Evolutionary conservation across 2,797 vertebrate genomes (phyloP).

Genomic region (Pogoniulus pusillus): DNA sequence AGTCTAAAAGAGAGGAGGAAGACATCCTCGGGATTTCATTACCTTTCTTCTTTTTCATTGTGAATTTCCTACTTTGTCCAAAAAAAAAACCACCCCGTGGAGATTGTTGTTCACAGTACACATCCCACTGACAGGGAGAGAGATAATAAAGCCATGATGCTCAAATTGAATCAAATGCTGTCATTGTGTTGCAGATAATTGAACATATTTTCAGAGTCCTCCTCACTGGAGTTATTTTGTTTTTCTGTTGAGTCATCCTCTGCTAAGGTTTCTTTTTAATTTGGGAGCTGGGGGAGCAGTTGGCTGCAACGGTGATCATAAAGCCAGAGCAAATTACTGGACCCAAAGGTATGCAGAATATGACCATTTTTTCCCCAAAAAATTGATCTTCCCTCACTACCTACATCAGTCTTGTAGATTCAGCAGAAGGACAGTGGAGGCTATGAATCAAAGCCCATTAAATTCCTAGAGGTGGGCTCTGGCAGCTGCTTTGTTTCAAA

Average conservation of each 20-base stretch:
- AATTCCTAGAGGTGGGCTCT: neutral
- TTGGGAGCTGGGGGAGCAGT: neutral
- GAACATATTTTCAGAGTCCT: slow-evolving; percentile 3
- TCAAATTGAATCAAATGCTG: slow-evolving; percentile 3
- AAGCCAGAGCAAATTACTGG: neutral
- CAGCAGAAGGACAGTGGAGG: neutral
- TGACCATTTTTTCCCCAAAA: neutral
- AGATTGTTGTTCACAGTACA: neutral
- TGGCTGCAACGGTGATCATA: neutral
- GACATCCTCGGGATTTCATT: slow-evolving; percentile 34
- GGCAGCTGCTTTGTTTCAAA: neutral
- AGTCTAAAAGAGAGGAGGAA: neutral
- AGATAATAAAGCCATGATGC: slow-evolving; percentile 6
- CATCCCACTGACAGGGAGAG: slow-evolving; percentile 21
- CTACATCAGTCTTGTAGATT: accelerated
- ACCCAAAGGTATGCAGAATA: neutral
- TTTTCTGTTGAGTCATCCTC: neutral
- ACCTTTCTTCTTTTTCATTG: slow-evolving; percentile 20
- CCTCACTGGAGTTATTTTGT: neutral
- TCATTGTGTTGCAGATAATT: neutral
- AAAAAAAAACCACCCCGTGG: neutral
- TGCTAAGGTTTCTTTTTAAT: neutral
- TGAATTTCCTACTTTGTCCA: slow-evolving; percentile 50
- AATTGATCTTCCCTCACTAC: neutral
- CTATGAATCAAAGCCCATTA: neutral